These are phyloP conservation scores for Ardeotis arabs DNA, from an alignment of 2,113 vertebrate species.

Conservation along the genomic window DNA sequence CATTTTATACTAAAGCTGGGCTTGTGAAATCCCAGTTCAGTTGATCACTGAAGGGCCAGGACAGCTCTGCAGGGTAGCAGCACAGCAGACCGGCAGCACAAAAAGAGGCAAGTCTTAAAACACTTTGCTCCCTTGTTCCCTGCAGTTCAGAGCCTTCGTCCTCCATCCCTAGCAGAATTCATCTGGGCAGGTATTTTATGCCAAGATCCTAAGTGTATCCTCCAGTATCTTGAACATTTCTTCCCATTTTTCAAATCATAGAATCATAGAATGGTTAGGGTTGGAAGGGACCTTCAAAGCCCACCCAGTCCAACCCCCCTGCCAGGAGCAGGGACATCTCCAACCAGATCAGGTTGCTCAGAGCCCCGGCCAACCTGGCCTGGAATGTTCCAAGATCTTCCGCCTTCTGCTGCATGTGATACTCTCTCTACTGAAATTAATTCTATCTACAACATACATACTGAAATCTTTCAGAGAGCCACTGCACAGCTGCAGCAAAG, in stretches of 20 bases:
- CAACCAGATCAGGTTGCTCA: too few species aligned
- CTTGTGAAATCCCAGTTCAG: not conserved
- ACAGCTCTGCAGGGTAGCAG: not conserved
- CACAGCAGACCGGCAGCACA: not conserved
- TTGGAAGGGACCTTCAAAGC: too few species aligned
- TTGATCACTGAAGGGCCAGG: not conserved
- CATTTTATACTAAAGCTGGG: not conserved
- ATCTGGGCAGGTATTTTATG: not conserved
- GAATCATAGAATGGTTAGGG: too few species aligned
- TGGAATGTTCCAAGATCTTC: not conserved
- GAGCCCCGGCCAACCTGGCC: too few species aligned
- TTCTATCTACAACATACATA: not conserved
- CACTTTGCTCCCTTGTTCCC: rapidly evolving
- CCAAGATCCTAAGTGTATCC: not conserved
- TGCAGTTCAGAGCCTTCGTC: rapidly evolving
- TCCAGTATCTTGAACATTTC: not conserved
- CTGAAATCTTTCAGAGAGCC: not conserved
- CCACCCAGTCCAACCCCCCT: too few species aligned
- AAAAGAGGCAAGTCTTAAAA: not conserved
- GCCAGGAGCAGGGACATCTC: too few species aligned
- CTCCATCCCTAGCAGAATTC: not conserved
- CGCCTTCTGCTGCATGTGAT: not conserved
- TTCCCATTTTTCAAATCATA: not conserved
- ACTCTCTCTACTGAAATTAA: not conserved
- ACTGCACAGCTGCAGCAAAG: not conserved